Base-by-base conservation (phyloP, 2,888 invertebrate species). In the Ophioninae sp. region DNA sequence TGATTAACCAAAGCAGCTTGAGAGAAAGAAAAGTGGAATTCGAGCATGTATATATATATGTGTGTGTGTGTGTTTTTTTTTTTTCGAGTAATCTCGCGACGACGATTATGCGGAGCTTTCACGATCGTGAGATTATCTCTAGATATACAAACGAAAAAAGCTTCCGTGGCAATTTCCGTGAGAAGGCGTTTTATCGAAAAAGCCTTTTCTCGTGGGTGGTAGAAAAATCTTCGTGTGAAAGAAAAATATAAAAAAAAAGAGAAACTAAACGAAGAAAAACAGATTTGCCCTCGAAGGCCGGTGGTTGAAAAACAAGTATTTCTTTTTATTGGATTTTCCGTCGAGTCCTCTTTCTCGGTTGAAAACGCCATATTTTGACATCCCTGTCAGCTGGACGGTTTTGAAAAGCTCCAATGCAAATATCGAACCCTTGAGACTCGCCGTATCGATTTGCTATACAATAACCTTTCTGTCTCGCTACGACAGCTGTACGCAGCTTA, bases 81-180 rank as follows among this genome's bases (percentile, higher is more conserved):
- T 85, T 37, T n/a, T 83, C 87, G 86, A 86, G 84, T 81, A 87
- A 87, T 86, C 80, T 76, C 81, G 72, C 68, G 79, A 81, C 79
- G 50, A 70, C 41, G 56, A 83, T 76, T 79, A 79, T 69, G 78
- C 68, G 59, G 68, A 23, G 23, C 6, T 50, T 44, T 23, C 23
- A 44, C n/a, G 78, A 70, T 56, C 50, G 56, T 56, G 21, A n/a
- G 69, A 56, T 76, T 75, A 74, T 67, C 64, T 81, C 74, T 30
- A 30, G 62, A 79, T 62, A 56, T 81, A 81, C 81, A 85, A 87
- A 87, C 85, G 87, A 87, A 87, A 86, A 83, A 87, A 82, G 74
- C 81, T 87, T 88, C 85, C 87, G 85, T 86, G 62, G 86, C 85
- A 88, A 88, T 88, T 88, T 88, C 87, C 87, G 87, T 87, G 44